Percentiles rank a stretch among this genome's conserved stretches.
Conservation (phyloP, 2,113 vertebrate genomes). For the Hyperopisus bebe region DNA sequence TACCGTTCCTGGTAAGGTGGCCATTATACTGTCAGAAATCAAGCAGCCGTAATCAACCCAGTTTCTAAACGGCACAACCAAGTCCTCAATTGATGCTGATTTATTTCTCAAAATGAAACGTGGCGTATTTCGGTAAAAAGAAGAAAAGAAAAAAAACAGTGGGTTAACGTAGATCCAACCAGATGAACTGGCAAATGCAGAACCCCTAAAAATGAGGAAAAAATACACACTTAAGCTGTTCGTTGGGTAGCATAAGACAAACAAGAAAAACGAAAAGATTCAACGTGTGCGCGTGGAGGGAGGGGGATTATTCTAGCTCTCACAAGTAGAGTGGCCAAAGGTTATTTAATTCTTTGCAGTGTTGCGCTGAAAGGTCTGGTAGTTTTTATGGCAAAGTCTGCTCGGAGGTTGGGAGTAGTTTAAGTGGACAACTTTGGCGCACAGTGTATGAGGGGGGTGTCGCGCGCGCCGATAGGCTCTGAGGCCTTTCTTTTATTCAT, state of each 20-base stretch:
- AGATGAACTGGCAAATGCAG: slow-evolving; percentile 10
- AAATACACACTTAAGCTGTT: neutral
- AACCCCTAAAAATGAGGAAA: slow-evolving; percentile 5
- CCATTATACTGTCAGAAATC: slow-evolving; percentile 46
- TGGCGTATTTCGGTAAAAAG: neutral
- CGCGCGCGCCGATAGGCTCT: slow-evolving; percentile 64
- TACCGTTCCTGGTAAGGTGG: slow-evolving; percentile 73
- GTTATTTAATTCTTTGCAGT: slow-evolving; percentile 43
- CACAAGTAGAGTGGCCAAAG: slow-evolving; percentile 37
- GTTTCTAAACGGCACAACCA: slow-evolving; percentile 27
- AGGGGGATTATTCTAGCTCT: slow-evolving; percentile 37
- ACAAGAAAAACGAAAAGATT: slow-evolving; percentile 13
- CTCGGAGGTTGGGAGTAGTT: slow-evolving; percentile 57
- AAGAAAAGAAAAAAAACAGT: neutral
- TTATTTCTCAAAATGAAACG: neutral
- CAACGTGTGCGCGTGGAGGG: slow-evolving; percentile 26
- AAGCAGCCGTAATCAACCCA: slow-evolving; percentile 7
- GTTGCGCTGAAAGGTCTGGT: slow-evolving; percentile 45
- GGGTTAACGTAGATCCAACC: slow-evolving; percentile 1
- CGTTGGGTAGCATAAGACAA: neutral
- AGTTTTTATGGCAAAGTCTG: slow-evolving; percentile 48
- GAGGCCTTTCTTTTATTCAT: slow-evolving; percentile 65
- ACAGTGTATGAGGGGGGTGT: slow-evolving; percentile 44
- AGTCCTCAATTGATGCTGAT: slow-evolving; percentile 27
- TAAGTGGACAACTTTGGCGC: slow-evolving; percentile 54